A percentile compares a stretch with the other conserved stretches of the same genome.
phyloP scores from a whole-genome alignment of 2,888 invertebrate genomes.

The Ypsolopha scabrella region DNA sequence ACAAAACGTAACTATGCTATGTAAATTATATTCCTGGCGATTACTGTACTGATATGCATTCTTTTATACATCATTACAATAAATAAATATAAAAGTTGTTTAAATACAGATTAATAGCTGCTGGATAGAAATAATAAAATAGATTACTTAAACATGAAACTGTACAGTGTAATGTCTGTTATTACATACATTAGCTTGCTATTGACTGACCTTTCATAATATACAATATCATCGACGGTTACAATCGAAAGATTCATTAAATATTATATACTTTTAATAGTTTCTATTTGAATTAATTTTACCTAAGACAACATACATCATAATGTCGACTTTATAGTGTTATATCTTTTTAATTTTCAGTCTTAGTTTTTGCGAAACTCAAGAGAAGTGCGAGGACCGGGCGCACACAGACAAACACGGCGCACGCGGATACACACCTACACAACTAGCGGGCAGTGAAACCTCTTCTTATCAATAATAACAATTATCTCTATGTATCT shows the following conservation, averaged over 20 bases:
- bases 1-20: slow-evolving; percentile 61
- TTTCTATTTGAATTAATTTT: slow-evolving; percentile 66
- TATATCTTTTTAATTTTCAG: slow-evolving; percentile 65
- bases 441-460: slow-evolving; percentile 34
- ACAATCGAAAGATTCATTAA: slow-evolving; percentile 60
- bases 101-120: slow-evolving; percentile 63
- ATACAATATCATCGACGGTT: slow-evolving; percentile 50
- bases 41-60: slow-evolving; percentile 66
- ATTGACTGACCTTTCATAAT: slow-evolving; percentile 47
- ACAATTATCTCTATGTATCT: slow-evolving; percentile 36
- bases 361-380: slow-evolving; percentile 67
- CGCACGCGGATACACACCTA: slow-evolving; percentile 24
- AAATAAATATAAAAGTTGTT: slow-evolving; percentile 70
- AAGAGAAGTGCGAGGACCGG: slow-evolving; percentile 53
- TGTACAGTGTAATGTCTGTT: slow-evolving; percentile 61
- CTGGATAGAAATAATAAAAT: slow-evolving; percentile 60
- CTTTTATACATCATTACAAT: slow-evolving; percentile 39
- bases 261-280: slow-evolving; percentile 63
- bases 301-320: slow-evolving; percentile 63
- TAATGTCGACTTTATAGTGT: slow-evolving; percentile 63
- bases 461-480: slow-evolving; percentile 33
- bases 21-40: slow-evolving; percentile 58
- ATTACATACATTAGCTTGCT: slow-evolving; percentile 48
- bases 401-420: slow-evolving; percentile 29
- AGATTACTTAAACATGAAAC: slow-evolving; percentile 58